Conservation (phyloP, 2,888 invertebrate genomes). For the Thumatha senex region DNA sequence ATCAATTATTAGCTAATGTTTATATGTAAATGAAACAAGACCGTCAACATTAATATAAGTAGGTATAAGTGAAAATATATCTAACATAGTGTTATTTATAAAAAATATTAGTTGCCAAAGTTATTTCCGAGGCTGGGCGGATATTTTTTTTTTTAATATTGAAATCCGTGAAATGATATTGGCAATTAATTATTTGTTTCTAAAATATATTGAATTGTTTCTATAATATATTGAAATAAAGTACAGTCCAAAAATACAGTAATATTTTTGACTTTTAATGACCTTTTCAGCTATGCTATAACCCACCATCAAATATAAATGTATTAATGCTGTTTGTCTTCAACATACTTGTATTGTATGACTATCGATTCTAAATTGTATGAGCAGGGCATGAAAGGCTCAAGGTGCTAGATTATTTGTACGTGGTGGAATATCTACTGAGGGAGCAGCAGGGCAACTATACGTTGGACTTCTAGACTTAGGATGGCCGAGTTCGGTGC, state of each 20-base stretch:
- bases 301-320: too few species aligned
- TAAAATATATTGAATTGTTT: slow-evolving; percentile 39
- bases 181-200: slow-evolving; percentile 49
- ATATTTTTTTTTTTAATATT: slow-evolving; percentile 41
- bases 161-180: slow-evolving; percentile 62
- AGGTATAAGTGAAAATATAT: slow-evolving; percentile 25
- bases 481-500: too few species aligned
- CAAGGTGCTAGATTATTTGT: too few species aligned
- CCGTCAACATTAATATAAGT: slow-evolving; percentile 29
- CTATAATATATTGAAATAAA: slow-evolving; percentile 38
- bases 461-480: too few species aligned
- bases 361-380: too few species aligned
- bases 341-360: too few species aligned
- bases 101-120: slow-evolving; percentile 44
- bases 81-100: slow-evolving; percentile 16
- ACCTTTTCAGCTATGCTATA: neutral
- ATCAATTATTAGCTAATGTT: slow-evolving; percentile 3
- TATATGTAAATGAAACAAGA: slow-evolving; percentile 27
- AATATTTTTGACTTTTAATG: slow-evolving; percentile 1
- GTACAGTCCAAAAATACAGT: slow-evolving; percentile 18
- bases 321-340: too few species aligned
- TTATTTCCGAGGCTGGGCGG: slow-evolving; percentile 74
- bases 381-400: too few species aligned
- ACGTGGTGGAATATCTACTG: too few species aligned
- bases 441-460: too few species aligned